Base-by-base conservation (phyloP, 2,797 vertebrate genomes). In the Oryzias dopingdopingensis region DNA sequence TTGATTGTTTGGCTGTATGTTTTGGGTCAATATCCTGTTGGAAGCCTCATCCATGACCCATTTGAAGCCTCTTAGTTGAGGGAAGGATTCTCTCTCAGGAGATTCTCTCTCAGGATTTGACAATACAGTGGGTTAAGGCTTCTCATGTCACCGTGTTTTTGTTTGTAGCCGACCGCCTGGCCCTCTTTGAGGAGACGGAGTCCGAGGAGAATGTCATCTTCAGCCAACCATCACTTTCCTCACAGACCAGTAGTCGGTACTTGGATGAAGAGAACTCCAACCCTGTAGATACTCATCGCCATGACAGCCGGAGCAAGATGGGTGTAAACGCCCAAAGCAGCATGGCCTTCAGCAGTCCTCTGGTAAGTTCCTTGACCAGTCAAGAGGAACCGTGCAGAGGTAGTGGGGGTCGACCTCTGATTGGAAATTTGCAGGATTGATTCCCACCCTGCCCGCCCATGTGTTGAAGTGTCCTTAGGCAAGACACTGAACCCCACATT, bases 291-390 rank as follows among this genome's bases (percentile, higher is more conserved):
- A 85, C 59, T 10, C 70, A 23, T 55, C 54, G 13, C 18, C 68
- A 77, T 20, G 88, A 88, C 56, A 81, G 77, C 2, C 89, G 79
- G 71, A 91, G 84, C 59, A 92, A 87, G 59, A 86, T 90, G 0
- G 1, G 76, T 0, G 88, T 82, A 14, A 83, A 64, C 5, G 52
- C 81, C 4, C 89, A 92, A 32, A 91, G 78, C 54, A 76, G 92
- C 0, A 90, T 93, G 80, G 95, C 96, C 16, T 99, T 98, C 88
- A 98, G 94, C 89, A 97, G 95, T 76, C 88, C 92, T 18, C 88
- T 96, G 48, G 96, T 99, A 86, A 92, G 91, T 77, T 52, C 50
- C 59, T 59, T 16, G 14, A 52, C 10, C 49, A 62, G 42, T 49
- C 23, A 42, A 18, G 22, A 67, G 43, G 22, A 26, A 44, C 29